Conservation (phyloP, 2,113 vertebrate species). For the Echinops telfairi region DNA sequence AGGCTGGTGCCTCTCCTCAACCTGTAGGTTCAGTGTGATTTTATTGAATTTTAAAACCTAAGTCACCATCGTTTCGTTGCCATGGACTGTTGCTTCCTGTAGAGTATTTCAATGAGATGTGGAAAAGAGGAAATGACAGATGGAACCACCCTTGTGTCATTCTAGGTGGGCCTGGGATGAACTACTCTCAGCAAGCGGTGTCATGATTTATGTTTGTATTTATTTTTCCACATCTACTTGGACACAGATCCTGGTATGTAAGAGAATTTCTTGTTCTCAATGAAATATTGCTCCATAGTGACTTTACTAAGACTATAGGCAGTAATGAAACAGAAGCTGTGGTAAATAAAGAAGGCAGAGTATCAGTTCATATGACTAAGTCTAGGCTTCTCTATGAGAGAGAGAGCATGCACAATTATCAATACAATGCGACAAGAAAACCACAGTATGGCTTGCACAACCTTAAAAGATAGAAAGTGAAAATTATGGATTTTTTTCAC, state of each 20-base stretch:
- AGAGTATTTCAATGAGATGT: too few species aligned
- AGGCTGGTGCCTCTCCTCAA: too few species aligned
- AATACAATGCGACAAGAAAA: background rate
- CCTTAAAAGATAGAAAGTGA: background rate
- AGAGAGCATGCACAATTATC: background rate
- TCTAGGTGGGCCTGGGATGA: too few species aligned
- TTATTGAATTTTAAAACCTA: too few species aligned
- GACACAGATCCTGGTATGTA: background rate
- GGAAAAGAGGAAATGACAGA: too few species aligned
- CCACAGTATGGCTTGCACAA: background rate
- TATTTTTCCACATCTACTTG: background rate
- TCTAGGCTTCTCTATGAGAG: background rate
- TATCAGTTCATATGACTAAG: background rate
- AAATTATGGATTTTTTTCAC: background rate
- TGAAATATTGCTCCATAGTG: background rate
- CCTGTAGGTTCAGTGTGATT: too few species aligned
- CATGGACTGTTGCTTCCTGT: too few species aligned
- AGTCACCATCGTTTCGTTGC: too few species aligned
- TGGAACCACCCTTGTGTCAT: too few species aligned
- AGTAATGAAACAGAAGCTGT: background rate
- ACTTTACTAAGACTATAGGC: background rate
- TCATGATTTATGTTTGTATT: too few species aligned
- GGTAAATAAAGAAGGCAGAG: background rate
- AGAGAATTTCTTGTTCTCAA: background rate
- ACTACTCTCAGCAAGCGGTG: too few species aligned